phyloP scores from a whole-genome alignment of 2,797 vertebrate genomes.

The Lutjanus argentimaculatus region DNA sequence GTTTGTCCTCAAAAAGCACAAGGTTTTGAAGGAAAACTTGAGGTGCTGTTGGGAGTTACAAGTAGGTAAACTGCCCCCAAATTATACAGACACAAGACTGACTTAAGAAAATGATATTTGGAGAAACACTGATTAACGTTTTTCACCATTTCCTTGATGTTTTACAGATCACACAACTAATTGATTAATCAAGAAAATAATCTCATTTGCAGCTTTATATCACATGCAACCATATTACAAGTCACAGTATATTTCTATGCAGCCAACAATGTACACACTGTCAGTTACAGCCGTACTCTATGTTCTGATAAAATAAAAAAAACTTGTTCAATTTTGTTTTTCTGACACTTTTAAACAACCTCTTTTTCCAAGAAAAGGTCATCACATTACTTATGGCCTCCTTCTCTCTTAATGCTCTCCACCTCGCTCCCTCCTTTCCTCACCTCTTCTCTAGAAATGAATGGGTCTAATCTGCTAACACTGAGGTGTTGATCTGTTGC shows the following conservation, averaged over 20 bases:
- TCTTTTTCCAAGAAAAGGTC: neutral
- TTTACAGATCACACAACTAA: too few species aligned
- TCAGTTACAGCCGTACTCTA: too few species aligned
- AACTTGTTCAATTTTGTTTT: neutral
- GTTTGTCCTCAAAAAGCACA: too few species aligned
- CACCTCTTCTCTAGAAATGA: conserved; percentile 28
- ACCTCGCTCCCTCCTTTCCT: neutral
- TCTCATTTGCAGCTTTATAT: too few species aligned
- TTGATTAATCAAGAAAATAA: too few species aligned
- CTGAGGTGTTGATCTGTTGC: conserved; percentile 11
- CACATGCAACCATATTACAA: conserved; percentile 10
- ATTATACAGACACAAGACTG: too few species aligned
- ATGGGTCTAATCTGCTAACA: conserved; percentile 46
- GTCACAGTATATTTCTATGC: neutral
- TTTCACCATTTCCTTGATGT: too few species aligned
- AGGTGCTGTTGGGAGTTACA: too few species aligned
- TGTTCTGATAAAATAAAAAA: neutral
- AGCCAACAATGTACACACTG: neutral
- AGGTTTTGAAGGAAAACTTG: too few species aligned
- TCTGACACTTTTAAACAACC: neutral
- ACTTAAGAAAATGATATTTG: too few species aligned
- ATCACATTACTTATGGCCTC: neutral
- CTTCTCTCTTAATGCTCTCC: neutral
- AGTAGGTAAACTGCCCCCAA: too few species aligned
- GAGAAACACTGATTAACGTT: too few species aligned